Base-by-base conservation (phyloP, 2,888 invertebrate species). In the Ramazzottius varieornatus region DNA sequence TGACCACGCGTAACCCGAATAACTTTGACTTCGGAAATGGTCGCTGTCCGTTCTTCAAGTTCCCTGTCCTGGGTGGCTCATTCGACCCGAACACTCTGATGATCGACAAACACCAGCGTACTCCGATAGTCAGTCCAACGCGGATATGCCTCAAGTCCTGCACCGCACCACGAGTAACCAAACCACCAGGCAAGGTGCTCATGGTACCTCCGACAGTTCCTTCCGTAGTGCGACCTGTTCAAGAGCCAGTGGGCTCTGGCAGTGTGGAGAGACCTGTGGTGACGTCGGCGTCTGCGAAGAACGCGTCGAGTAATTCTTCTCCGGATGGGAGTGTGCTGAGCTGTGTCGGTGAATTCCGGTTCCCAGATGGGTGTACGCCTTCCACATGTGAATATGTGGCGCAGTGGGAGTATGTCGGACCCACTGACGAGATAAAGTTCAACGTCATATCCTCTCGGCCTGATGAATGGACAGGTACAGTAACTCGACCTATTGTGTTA, bases 401-500 rank as follows among this genome's bases (percentile, higher is more conserved):
- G 1, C 79, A 80, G 64, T 91, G 90, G 90, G 83, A 85, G 72
- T 86, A 87, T 71, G 73, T 78, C 63, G 79, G 79, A 65, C 79
- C 78, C 69, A 81, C 82, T 72, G 88, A 90, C 73, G 83, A 84
- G 66, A 83, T 91, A 68, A 78, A 81, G 64, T 91, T 90, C 77
- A 86, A 85, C 0, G 83, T 91, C 64, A 82, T 82, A 63, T 88
- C 88, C 0, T 83, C 81, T 46, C 81, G 88, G 70, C 84, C 83
- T 1, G 83, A 86, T 68, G 81, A 82, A 13, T 91, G 91, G 91
- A 90, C 90, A 0, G 91, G n/a, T n/a, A n/a, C n/a, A n/a, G n/a
- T n/a, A n/a, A n/a, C n/a, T n/a, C 90, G n/a, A n/a, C n/a, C n/a
- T 0, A 86, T 91, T 67, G 91, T 84, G 0, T 90, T 91, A 68